Conservation (phyloP, 2,113 vertebrate species). For the Glaucidium brasilianum region DNA sequence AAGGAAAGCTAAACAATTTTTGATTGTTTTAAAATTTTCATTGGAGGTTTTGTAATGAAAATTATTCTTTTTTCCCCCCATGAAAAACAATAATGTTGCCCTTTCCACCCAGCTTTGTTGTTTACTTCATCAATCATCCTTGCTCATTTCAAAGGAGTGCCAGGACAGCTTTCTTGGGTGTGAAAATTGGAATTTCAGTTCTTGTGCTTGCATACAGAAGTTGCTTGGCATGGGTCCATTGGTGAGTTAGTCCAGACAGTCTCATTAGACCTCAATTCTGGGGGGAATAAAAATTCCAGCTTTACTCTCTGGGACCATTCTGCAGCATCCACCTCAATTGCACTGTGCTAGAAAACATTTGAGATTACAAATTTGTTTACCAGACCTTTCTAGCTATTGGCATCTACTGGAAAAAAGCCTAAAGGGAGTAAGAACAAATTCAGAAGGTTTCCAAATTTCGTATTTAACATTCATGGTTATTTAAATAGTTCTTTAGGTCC, state of each 20-base stretch:
- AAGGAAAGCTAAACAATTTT: neutral
- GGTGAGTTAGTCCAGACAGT: neutral
- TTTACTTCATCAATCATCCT: constrained; percentile 34
- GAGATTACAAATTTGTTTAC: neutral
- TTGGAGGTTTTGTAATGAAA: neutral
- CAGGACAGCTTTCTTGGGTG: neutral
- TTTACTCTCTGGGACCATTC: neutral
- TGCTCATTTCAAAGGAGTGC: neutral
- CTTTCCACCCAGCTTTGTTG: neutral
- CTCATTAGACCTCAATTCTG: neutral
- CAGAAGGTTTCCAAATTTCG: neutral
- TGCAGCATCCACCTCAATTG: neutral
- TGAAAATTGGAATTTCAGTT: constrained; percentile 6
- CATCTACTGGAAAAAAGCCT: neutral
- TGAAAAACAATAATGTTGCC: neutral
- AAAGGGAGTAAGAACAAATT: neutral
- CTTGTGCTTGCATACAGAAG: neutral
- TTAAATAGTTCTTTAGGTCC: neutral
- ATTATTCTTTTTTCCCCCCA: neutral
- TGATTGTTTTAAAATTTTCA: neutral
- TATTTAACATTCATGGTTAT: neutral
- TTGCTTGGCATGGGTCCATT: neutral
- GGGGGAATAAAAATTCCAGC: neutral
- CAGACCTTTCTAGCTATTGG: neutral
- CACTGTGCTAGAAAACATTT: neutral